Conservation (phyloP, 2,888 invertebrate genomes). For the Dynastes tityus region DNA sequence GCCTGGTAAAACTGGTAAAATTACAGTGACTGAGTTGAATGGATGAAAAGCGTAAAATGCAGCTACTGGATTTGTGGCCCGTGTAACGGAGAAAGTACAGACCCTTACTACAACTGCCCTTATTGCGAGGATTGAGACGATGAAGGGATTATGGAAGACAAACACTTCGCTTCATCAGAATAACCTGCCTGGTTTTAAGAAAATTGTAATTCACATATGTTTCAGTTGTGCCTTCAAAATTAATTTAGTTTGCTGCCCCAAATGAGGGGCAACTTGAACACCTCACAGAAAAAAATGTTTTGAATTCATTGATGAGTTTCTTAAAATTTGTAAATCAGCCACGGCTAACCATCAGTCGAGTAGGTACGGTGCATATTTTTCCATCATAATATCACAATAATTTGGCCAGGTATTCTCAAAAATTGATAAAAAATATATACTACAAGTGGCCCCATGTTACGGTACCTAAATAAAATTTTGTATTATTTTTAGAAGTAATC, state of each 20-base stretch:
- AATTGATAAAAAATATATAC: neutral
- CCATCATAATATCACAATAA: neutral
- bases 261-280: neutral
- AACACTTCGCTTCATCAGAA: neutral
- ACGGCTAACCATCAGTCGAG: neutral
- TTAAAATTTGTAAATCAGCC: too few species aligned
- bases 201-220: neutral
- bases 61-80: conserved; percentile 3
- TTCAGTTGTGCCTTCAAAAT: neutral
- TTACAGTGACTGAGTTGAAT: neutral
- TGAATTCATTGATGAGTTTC: neutral
- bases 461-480: neutral
- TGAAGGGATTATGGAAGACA: neutral
- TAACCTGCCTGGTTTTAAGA: neutral
- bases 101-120: neutral
- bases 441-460: neutral
- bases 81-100: neutral
- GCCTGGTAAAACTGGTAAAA: too few species aligned
- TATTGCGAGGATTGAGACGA: neutral
- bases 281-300: neutral
- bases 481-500: too few species aligned
- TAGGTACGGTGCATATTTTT: neutral
- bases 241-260: neutral
- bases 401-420: neutral
- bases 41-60: neutral